Base-by-base conservation (phyloP, 35 echinoderm and acorn worm species). In the Apostichopus parvimensis region DNA sequence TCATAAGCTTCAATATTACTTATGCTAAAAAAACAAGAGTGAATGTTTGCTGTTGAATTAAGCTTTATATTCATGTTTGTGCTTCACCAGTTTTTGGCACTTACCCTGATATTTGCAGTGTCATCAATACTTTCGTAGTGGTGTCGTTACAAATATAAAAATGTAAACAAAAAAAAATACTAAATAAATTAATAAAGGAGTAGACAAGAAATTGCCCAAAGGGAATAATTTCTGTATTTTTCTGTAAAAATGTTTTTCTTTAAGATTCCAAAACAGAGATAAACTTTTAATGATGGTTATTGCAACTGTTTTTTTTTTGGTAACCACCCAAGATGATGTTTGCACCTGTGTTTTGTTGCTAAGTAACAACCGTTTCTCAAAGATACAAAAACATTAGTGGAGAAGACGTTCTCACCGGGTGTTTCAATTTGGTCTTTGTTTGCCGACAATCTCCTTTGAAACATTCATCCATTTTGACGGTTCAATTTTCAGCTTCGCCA, bases 331-430 rank as follows among this genome's bases (percentile, higher is more conserved):
- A 60, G 86, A 28, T 54, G 86, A 18, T 60, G 18, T 10, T 72
- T 88, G 86, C 86, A 88, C 86, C 86, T 88, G 86, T 88, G 60
- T 72, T 73, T 88, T 64, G 86, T 88, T 73, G 86, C 86, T 21
- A 72, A 11, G 86, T n/a, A 9, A 72, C 62, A 14, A 87, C 54
- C 13, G 9, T 87, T 87, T 57, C 21, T 57, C 14, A 57, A 66
- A 61, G 59, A 87, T 57, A 87, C 52, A 87, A 87, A 61, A 12
- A 59, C 26, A 66, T 34, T 60, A 54, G 10, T 52, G 11, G 64
- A 68, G 86, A 66, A 72, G 57, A 73, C 83, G 45, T 66, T 45
- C 86, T 21, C 86, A 26, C 86, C 57, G 54, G 81, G 81, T 84
- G 81, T 53, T 55, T 88, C 23, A 64, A 75, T 75, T 75, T 22